A percentile compares a stretch with the other conserved stretches of the same genome.
phyloP scores from a whole-genome alignment of 1,140 invertebrate species.

The Episyrphus balteatus region DNA sequence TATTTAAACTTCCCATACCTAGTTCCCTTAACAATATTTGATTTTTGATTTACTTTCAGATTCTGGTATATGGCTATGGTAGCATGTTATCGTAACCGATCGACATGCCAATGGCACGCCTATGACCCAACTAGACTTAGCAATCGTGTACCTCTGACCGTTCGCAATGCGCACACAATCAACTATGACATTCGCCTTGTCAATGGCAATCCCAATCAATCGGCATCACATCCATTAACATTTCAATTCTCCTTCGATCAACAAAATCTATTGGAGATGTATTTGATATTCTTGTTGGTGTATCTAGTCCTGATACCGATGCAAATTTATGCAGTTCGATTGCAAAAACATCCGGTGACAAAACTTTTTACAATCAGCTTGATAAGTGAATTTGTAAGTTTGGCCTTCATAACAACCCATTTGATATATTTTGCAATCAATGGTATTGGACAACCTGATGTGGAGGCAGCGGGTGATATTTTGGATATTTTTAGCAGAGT shows the following conservation, averaged over 20 bases:
- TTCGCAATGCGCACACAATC: conserved; percentile 40
- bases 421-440: conserved; percentile 80
- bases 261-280: conserved; percentile 87
- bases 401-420: conserved; percentile 81
- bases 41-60: conserved; percentile 39
- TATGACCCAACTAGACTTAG: conserved; percentile 36
- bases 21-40: no score
- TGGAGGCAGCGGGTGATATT: conserved; percentile 79
- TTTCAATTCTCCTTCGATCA: conserved; percentile 96
- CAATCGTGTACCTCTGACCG: conserved; percentile 9
- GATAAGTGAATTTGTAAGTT: conserved; percentile 69
- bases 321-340: conserved; percentile 77
- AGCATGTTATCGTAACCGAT: conserved; percentile 72
- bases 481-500: conserved; percentile 82
- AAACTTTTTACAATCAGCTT: conserved; percentile 81
- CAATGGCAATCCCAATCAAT: conserved; percentile 85
- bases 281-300: conserved; percentile 77
- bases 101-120: conserved; percentile 72
- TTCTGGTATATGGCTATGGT: conserved; percentile 96
- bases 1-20: no score
- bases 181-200: conserved; percentile 93
- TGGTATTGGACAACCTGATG: conserved; percentile 68
- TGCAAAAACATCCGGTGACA: conserved; percentile 84
- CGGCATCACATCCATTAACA: conserved; percentile 71
- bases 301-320: conserved; percentile 79